Conservation (phyloP, 2,888 invertebrate species). For the Malacosoma neustria region DNA sequence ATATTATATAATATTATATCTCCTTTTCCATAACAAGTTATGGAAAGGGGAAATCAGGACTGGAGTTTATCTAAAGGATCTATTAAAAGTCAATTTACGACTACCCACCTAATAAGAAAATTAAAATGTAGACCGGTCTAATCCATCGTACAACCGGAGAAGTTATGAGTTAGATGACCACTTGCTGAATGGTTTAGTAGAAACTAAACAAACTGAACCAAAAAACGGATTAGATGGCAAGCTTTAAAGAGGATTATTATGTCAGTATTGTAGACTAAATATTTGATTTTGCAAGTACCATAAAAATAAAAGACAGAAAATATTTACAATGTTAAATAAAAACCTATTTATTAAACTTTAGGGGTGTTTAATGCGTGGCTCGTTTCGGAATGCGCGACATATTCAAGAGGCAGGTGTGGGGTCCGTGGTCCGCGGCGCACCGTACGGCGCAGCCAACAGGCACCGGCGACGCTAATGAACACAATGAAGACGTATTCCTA, state of each 20-base stretch:
- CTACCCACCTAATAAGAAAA: too few relatives aligned
- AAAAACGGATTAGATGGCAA: too few relatives aligned
- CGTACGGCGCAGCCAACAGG: slow-evolving; percentile 20
- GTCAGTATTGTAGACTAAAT: too few relatives aligned
- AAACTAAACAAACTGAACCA: neutral
- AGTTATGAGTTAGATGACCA: slow-evolving; percentile 2
- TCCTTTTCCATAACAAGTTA: too few relatives aligned
- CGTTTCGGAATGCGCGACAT: slow-evolving; percentile 57
- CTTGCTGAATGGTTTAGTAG: neutral
- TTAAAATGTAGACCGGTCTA: too few relatives aligned
- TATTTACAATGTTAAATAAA: slow-evolving; percentile 1
- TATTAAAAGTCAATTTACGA: too few relatives aligned
- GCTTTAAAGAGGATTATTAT: too few relatives aligned
- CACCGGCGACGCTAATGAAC: slow-evolving; percentile 66
- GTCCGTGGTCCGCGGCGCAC: slow-evolving; percentile 15
- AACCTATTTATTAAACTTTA: slow-evolving; percentile 16
- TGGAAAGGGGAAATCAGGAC: too few relatives aligned
- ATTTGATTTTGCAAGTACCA: too few relatives aligned
- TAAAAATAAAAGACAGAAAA: neutral
- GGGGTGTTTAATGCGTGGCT: slow-evolving; percentile 40
- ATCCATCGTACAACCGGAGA: too few relatives aligned
- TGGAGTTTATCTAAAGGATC: too few relatives aligned
- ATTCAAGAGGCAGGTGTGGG: slow-evolving; percentile 57
- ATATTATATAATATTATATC: too few relatives aligned
- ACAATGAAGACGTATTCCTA: slow-evolving; percentile 73